Percentiles rank a stretch among this genome's conserved stretches.
phyloP scores from a whole-genome alignment of 2,888 invertebrate genomes.

The Hydrotaea diabolus region DNA sequence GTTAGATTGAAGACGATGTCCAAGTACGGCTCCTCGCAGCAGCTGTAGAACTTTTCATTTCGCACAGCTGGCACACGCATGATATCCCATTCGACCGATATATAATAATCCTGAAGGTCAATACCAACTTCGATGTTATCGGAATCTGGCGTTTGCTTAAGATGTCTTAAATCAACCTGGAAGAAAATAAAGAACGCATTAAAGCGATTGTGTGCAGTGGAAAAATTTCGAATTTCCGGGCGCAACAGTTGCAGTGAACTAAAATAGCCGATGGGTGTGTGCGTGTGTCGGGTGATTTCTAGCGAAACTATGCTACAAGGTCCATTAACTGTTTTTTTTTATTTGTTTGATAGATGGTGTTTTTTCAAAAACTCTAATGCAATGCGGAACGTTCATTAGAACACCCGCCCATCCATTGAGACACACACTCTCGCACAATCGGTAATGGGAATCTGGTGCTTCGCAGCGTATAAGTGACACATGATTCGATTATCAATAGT shows the following conservation, averaged over 20 bases:
- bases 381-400: conserved; percentile 45
- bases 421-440: conserved; percentile 37
- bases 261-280: neutral
- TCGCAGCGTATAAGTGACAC: conserved; percentile 51
- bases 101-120: conserved; percentile 95
- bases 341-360: conserved; percentile 61
- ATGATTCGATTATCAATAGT: conserved; percentile 22
- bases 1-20: conserved; percentile 99
- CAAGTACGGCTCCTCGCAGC: conserved; percentile 97
- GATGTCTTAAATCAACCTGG: conserved; percentile 93
- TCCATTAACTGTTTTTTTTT: conserved; percentile 50
- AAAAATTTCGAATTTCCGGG: neutral
- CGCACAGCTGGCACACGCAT: conserved; percentile 94
- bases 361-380: conserved; percentile 62
- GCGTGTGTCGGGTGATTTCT: neutral
- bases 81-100: conserved; percentile 99
- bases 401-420: conserved; percentile 28
- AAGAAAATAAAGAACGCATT: conserved; percentile 15
- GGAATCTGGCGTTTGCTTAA: conserved; percentile 92
- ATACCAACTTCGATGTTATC: conserved; percentile 94
- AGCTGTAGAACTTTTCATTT: conserved; percentile 96
- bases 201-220: neutral
- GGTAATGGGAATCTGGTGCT: conserved; percentile 26
- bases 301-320: neutral
- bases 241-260: too few species aligned